Evolutionary conservation across 2,113 vertebrate species (phyloP).

Genomic region (Elaphurus davidianus): DNA sequence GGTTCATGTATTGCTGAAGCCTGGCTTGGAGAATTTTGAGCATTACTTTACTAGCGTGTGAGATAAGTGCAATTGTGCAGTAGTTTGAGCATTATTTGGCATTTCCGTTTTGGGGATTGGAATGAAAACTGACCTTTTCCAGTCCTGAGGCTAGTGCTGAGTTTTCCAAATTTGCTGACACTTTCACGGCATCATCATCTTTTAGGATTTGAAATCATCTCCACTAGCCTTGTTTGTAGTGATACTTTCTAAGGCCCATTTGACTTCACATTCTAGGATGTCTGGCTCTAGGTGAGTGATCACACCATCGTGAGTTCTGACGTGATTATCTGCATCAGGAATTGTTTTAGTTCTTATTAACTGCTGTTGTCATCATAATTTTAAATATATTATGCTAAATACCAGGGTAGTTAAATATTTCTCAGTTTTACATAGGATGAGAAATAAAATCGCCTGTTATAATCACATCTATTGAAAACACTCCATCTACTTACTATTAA

Average conservation of each 20-base stretch:
- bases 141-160: neutral
- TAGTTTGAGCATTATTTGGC: neutral
- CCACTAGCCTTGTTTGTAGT: neutral
- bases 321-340: neutral
- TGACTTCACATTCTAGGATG: neutral
- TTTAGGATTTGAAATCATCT: neutral
- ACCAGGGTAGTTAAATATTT: neutral
- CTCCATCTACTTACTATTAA: neutral
- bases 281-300: neutral
- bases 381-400: neutral
- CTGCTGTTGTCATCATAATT: neutral
- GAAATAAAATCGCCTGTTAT: neutral
- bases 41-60: accelerated
- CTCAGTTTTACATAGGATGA: neutral
- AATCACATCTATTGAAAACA: neutral
- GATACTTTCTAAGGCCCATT: neutral
- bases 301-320: neutral
- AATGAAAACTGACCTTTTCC: neutral
- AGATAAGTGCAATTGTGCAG: neutral
- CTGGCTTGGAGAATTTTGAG: neutral
- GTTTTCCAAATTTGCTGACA: neutral
- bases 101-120: neutral
- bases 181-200: neutral
- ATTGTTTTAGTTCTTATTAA: neutral
- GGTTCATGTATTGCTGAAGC: neutral